Evolutionary conservation across 30 jellyfish, hydroid and myxozoan species (phyloP).

Genomic region (Aurelia aurita): DNA sequence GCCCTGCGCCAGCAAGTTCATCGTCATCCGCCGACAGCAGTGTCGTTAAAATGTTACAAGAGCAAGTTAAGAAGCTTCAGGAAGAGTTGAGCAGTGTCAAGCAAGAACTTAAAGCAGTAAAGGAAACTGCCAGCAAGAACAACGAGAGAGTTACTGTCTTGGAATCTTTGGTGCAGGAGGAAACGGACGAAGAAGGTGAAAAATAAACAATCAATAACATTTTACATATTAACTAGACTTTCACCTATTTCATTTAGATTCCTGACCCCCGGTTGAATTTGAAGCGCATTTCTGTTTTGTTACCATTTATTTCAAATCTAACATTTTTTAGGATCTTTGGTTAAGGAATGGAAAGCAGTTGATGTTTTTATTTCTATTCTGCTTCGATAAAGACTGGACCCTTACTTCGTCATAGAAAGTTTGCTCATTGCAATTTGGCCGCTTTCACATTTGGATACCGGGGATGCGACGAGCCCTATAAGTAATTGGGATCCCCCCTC

Average conservation of each 20-base stretch:
- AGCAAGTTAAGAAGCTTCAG: conserved; percentile 78
- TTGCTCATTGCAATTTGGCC: no score
- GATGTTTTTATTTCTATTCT: no score
- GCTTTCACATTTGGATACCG: no score
- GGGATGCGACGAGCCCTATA: no score
- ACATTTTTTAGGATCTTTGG: no score
- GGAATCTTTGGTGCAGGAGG: conserved; percentile 91
- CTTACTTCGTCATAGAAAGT: no score
- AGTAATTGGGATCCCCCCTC: no score
- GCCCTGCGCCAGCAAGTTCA: conserved; percentile 45
- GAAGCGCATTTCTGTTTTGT: background rate
- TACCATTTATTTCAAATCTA: background rate
- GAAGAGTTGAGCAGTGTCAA: conserved; percentile 67
- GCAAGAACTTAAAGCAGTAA: conserved; percentile 72
- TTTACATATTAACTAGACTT: background rate
- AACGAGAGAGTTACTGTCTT: conserved; percentile 81
- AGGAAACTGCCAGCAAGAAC: conserved; percentile 69
- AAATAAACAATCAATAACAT: conserved; percentile 10
- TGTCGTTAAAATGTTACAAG: conserved; percentile 70
- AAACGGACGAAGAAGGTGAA: conserved; percentile 79
- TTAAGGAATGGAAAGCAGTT: no score
- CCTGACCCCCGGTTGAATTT: conserved; percentile 26
- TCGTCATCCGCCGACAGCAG: conserved; percentile 71
- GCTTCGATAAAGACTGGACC: no score
- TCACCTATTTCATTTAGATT: conserved; percentile 6